Evolutionary conservation across 2,113 vertebrate species (phyloP), one percentile per base, ranked within the genome.

Genomic region (Pluvialis apricaria): DNA sequence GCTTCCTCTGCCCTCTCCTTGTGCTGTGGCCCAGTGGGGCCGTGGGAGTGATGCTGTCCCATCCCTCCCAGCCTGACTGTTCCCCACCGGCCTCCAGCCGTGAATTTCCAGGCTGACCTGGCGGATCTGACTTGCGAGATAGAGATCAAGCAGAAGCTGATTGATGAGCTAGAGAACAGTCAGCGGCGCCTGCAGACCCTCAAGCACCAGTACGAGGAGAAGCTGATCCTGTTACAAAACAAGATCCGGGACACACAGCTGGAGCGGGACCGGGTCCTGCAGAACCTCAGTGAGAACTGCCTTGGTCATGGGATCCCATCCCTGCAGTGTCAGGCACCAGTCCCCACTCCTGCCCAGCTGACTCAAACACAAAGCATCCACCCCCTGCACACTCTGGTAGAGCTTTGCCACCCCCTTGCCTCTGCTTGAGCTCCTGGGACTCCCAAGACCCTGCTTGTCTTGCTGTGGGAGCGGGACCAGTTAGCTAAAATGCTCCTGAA

Each of bases 71-170:
- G 36, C 62, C 82, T 97, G 83, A 97, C 73, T 77, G 22, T 49
- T 26, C 12, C 54, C 61, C 61, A 29, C 70, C 1, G 75, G 28
- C 34, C 58, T 62, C 68, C 97, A 99, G 99, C 98, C 1, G 97
- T 98, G 93, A 99, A 99, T 97, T 98, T 99, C 95, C 99, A 99
- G 97, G 99, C 98, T 0, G 99, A 99, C 96, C 97, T 99, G 95
- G 99, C 99, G 0, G 99, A 99, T 96, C 95, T 99, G 97, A 99
- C 99, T 0, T 99, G 99, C 2, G 99, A 99, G 98, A 99, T 99
- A 26, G 99, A 99, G 98, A 99, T 99, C 98, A 99, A 99, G 92
- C 99, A 99, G 98, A 99, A 99, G 97, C 98, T 99, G 92, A 99
- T 99, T 9, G 99, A 99, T 13, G 99, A 99, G 95, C 97, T 99